Evolutionary conservation across 2,888 invertebrate genomes (phyloP), one percentile per base, ranked within the genome.

Genomic region (Thecophora atra): DNA sequence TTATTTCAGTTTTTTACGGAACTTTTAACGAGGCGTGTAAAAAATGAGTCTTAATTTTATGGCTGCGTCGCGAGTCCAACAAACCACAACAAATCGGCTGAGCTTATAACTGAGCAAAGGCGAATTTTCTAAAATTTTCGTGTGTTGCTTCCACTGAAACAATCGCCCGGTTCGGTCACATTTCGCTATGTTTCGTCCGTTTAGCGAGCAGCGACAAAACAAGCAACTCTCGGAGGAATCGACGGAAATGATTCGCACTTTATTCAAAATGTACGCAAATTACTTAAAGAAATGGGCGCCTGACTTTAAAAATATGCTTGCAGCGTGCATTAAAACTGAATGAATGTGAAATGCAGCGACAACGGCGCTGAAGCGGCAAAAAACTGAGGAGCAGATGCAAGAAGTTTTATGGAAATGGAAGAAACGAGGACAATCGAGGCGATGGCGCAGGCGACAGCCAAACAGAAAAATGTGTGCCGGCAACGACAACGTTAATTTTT

Each of bases 241-340:
- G 42, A 63, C 30, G 30, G 30, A 37, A 63, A 42, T 47, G 11
- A 44, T 42, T 42, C 42, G 63, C 21, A 56, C 24, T 56, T 11
- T 21, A 58, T 68, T 56, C 68, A 68, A 67, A 58, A 54, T 52
- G 26, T 65, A 13, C n/a, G n/a, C n/a, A n/a, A n/a, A 52, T 52
- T 47, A 52, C 65, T 52, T 51, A 28, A 52, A 28, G 52, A 21
- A 24, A 64, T 64, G 21, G 30, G 37, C 52, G 47, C 30, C 65
- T 51, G 28, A 24, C 42, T 51, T 65, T 65, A 28, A 65, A n/a
- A 37, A 37, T 11, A 65, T 51, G 51, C 26, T 65, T 65, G 47
- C 28, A n/a, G 52, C 51, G 51, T 65, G 65, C 65, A 65, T n/a
- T n/a, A 47, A 47, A 47, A 47, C 13, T 47, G 47, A 47, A 47